These are phyloP conservation scores for Tenrec ecaudatus DNA, from an alignment of 2,113 vertebrate species.

Conservation along the genomic window DNA sequence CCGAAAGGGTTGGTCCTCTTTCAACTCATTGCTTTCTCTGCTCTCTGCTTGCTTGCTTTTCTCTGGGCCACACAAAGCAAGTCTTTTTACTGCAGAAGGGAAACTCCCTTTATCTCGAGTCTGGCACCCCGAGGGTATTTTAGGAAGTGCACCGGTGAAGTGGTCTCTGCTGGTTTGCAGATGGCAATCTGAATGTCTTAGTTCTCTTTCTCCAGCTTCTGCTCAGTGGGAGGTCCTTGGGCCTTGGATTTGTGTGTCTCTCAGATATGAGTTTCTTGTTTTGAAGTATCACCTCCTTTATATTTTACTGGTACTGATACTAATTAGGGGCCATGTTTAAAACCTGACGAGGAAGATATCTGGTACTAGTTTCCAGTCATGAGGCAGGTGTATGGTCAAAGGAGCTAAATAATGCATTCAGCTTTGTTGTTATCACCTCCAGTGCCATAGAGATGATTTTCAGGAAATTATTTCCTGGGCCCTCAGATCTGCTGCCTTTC, in stretches of 20 bases:
- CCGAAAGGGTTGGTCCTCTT: not conserved
- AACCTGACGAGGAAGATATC: conserved; percentile 30
- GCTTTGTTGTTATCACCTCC: not conserved
- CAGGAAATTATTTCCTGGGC: not conserved
- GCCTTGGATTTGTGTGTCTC: not conserved
- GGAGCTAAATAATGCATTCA: not conserved
- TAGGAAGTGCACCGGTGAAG: not conserved
- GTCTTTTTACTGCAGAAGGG: not conserved
- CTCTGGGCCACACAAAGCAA: not conserved
- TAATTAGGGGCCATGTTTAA: conserved; percentile 1
- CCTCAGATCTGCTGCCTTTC: not conserved
- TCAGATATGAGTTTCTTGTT: not conserved
- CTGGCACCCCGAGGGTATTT: not conserved
- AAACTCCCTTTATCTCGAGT: not conserved
- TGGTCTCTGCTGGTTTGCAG: not conserved
- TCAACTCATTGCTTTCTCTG: not conserved
- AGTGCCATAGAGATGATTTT: not conserved
- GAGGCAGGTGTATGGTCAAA: conserved; percentile 3
- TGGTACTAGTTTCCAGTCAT: not conserved
- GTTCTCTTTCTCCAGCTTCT: not conserved
- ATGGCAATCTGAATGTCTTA: not conserved
- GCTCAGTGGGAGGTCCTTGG: not conserved
- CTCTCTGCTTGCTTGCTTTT: not conserved
- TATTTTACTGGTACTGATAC: not conserved
- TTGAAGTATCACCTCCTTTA: not conserved